These are phyloP conservation scores for Teleopsis dalmanni DNA, from an alignment of 1,140 invertebrate species.

Conservation along the genomic window DNA sequence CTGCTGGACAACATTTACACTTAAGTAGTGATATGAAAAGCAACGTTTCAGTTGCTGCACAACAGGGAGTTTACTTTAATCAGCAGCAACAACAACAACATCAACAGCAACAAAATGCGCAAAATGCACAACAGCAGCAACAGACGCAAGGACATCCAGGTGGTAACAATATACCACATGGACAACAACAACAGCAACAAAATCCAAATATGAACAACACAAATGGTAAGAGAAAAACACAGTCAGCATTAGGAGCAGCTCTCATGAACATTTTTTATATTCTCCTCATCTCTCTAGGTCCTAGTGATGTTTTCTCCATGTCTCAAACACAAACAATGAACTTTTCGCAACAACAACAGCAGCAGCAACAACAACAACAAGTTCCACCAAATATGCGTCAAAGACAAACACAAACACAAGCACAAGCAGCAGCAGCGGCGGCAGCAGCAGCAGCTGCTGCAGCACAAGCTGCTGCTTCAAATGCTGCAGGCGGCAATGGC, in stretches of 20 bases:
- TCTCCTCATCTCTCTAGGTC: slow-evolving; percentile 28
- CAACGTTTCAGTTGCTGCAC: slow-evolving; percentile 65
- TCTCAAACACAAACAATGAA: slow-evolving; percentile 77
- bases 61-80: slow-evolving; percentile 70
- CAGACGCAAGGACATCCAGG: slow-evolving; percentile 23
- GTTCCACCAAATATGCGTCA: slow-evolving; percentile 41
- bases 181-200: slow-evolving; percentile 28
- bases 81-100: slow-evolving; percentile 48
- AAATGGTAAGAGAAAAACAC: slow-evolving; percentile 25
- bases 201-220: slow-evolving; percentile 42
- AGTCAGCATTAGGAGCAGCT: background rate
- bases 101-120: slow-evolving; percentile 27
- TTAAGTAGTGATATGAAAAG: slow-evolving; percentile 59
- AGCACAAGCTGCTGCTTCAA: slow-evolving; percentile 9
- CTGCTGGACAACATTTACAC: slow-evolving; percentile 71
- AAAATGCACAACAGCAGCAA: slow-evolving; percentile 25
- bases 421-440: slow-evolving; percentile 30
- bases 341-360: slow-evolving; percentile 61
- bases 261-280: background rate
- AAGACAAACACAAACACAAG: slow-evolving; percentile 34
- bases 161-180: slow-evolving; percentile 24
- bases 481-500: slow-evolving; percentile 24
- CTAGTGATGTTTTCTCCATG: slow-evolving; percentile 58
- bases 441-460: slow-evolving; percentile 32
- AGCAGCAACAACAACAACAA: slow-evolving; percentile 34